Percentiles rank a stretch among this genome's conserved stretches.
phyloP scores from a whole-genome alignment of 2,797 vertebrate species.

The Intellagama lesueurii region DNA sequence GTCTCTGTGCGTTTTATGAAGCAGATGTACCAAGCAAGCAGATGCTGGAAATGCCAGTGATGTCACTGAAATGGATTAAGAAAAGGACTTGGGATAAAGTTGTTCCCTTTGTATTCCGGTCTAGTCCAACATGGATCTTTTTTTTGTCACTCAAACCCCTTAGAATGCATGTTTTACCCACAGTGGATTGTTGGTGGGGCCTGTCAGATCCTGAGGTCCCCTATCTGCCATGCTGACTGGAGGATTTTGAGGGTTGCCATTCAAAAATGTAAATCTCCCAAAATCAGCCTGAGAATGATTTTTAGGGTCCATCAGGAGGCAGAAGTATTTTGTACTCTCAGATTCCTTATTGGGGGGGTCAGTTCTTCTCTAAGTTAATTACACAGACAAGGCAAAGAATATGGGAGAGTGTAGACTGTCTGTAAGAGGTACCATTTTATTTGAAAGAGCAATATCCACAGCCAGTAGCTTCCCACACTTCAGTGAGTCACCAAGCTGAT shows the following conservation, averaged over 20 bases:
- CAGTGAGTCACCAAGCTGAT: neutral
- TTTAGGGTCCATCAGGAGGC: neutral
- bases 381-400: neutral
- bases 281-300: neutral
- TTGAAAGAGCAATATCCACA: neutral
- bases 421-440: neutral
- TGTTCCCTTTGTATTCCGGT: neutral
- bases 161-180: neutral
- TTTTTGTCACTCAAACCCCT: neutral
- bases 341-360: neutral
- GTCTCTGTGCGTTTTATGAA: neutral
- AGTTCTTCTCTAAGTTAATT: conserved; percentile 1
- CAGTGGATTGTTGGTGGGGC: too few species aligned
- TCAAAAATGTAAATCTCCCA: neutral
- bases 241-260: too few species aligned
- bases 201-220: too few species aligned
- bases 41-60: neutral
- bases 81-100: neutral
- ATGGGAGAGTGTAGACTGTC: neutral
- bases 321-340: neutral
- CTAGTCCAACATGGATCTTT: too few species aligned
- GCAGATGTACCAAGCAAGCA: neutral
- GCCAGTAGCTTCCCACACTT: neutral
- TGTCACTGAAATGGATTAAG: neutral
- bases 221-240: too few species aligned